Conservation (phyloP, 1,140 invertebrate genomes). For the Tetraneura akinire region DNA sequence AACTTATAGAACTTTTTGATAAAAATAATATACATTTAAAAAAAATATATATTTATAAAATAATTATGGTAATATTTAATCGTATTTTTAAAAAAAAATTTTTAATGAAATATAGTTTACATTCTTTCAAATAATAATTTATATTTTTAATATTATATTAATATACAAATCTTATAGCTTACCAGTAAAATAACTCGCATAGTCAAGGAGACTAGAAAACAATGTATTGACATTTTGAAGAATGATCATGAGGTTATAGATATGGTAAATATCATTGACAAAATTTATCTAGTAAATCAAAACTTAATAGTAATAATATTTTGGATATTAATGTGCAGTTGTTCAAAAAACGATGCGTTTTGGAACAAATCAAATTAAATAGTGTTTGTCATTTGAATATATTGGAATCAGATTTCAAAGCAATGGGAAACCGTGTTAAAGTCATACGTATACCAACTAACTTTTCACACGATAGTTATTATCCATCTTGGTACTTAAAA, state of each 20-base stretch:
- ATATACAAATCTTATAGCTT: not conserved
- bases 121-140: too few species aligned
- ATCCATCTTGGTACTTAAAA: slow-evolving; percentile 20
- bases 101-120: too few species aligned
- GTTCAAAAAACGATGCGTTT: not conserved
- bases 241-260: not conserved
- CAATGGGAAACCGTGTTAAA: slow-evolving; percentile 8
- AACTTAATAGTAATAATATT: not conserved
- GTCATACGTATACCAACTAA: slow-evolving; percentile 1
- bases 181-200: not conserved
- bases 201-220: not conserved
- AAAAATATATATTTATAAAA: too few species aligned
- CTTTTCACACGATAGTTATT: slow-evolving; percentile 4
- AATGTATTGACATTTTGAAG: not conserved
- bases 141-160: not conserved
- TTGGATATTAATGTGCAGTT: slow-evolving; percentile 1
- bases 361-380: not conserved
- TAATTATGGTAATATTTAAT: too few species aligned
- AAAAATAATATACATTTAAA: too few species aligned
- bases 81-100: too few species aligned
- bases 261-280: not conserved
- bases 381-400: not conserved
- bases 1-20: too few species aligned
- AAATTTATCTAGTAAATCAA: not conserved
- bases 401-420: not conserved